phyloP scores from a whole-genome alignment of 2,797 vertebrate species.

The Pachyuromys duprasi region DNA sequence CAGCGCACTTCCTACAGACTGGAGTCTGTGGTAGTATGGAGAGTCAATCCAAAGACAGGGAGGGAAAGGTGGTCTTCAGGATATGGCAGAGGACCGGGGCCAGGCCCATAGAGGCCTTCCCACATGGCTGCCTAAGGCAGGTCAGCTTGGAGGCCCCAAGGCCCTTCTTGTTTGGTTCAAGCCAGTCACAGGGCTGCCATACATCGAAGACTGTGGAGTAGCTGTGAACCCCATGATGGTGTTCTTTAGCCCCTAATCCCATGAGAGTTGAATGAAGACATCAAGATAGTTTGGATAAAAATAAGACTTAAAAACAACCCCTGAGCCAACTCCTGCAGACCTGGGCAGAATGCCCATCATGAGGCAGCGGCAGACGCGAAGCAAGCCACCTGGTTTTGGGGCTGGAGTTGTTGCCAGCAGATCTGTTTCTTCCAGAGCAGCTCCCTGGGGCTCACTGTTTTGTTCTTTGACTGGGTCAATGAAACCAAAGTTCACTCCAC shows the following conservation, averaged over 20 bases:
- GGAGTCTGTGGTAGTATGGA: not conserved
- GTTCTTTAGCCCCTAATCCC: not conserved
- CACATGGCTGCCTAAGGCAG: not conserved
- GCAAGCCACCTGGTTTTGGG: not conserved
- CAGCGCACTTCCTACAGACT: not conserved
- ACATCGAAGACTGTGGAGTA: not conserved
- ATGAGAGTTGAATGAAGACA: conserved; percentile 8
- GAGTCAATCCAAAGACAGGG: conserved; percentile 24
- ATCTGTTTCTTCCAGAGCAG: conserved; percentile 48
- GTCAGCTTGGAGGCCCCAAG: not conserved
- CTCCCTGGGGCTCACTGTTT: not conserved
- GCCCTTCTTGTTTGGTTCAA: not conserved
- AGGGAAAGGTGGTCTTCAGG: not conserved
- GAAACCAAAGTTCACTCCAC: conserved; percentile 22
- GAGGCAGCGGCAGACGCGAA: not conserved
- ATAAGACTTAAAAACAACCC: conserved; percentile 12
- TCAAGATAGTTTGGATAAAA: conserved; percentile 9
- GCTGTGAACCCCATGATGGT: not conserved
- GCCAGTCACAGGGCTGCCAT: not conserved
- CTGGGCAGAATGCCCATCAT: not conserved
- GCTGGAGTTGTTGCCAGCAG: conserved; percentile 27
- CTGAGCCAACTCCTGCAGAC: not conserved
- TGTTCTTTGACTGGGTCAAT: conserved; percentile 22
- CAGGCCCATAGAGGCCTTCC: not conserved
- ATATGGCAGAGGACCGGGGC: not conserved